Evolutionary conservation across 2,888 invertebrate genomes (phyloP), one percentile per base, ranked within the genome.

Genomic region (Julus scanicus): DNA sequence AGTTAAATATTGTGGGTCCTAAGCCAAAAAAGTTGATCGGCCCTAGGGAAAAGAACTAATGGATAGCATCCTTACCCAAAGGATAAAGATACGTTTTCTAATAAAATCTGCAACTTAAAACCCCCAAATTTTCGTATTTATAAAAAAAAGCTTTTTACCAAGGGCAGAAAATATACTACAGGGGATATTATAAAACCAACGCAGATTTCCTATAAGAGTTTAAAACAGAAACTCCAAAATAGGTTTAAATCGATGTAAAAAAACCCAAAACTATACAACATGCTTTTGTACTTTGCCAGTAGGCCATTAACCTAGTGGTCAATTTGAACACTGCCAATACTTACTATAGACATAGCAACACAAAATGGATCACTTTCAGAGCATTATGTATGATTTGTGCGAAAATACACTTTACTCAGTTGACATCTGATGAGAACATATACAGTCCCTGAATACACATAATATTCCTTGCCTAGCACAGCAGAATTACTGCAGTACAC

Each of bases 371-470:
- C 37, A 80, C 11, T 80, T 80, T 37, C 13, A 80, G 80, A 9
- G 80, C 80, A 37, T 80, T 80, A 80, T 80, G 80, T 11, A 80
- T 80, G 80, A 80, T 80, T 80, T 80, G 80, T 80, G 80, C 37
- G 13, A 80, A 80, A 80, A 80, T 80, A 80, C 80, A 80, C 80
- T 80, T 80, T 80, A 80, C 37, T 80, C 8, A 13, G 80, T 80
- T 80, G 80, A 80, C 80, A 80, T 37, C 37, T 80, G 80, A 80
- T 80, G 80, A 15, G 80, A 80, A 80, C 37, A 80, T 80, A 80
- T 15, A 80, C 37, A 37, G 80, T 80, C 13, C 80, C 80, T 29
- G 29, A 29, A 29, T 29, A 29, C 29, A 29, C 29, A 49, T n/a
- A 29, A 29, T 29, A 29, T 29, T 29, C 1, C 1, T 1, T 0